Percentiles rank a stretch among this genome's conserved stretches.
Evolutionary conservation across 2,797 vertebrate genomes (phyloP).

Genomic region (Mus caroli): DNA sequence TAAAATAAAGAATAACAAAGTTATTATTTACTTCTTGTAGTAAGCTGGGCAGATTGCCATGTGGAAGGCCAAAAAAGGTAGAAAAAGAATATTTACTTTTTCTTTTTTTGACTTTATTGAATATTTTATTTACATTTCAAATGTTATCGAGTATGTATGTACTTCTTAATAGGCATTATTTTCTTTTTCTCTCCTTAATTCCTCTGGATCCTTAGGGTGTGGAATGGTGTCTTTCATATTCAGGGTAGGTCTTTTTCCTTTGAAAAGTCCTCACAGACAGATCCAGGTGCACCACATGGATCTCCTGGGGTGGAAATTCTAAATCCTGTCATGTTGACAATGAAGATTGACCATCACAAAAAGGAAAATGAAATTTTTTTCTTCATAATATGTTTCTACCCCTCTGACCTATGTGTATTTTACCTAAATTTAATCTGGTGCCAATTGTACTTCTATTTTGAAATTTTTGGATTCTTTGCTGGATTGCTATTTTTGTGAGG

Average conservation of each 20-base stretch:
- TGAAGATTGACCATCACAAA: not conserved
- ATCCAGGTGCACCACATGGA: not conserved
- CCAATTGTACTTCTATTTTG: not conserved
- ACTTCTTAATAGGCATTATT: not conserved
- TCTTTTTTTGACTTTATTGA: no score
- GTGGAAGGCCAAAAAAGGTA: not conserved
- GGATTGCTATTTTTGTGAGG: conserved; percentile 19
- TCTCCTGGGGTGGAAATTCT: not conserved
- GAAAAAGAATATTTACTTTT: not conserved
- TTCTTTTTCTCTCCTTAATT: not conserved
- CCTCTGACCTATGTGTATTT: not conserved
- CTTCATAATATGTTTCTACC: conserved; percentile 11
- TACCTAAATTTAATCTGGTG: conserved; percentile 16
- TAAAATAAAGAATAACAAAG: not conserved
- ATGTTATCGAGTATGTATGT: not conserved
- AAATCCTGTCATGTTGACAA: not conserved
- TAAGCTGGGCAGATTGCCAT: not conserved
- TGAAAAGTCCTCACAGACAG: not conserved
- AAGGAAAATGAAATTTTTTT: conserved; percentile 23
- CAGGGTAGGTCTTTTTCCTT: not conserved
- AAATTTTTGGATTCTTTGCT: not conserved
- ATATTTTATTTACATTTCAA: no score
- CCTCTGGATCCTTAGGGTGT: not conserved
- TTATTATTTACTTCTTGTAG: not conserved
- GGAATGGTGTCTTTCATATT: not conserved